phyloP scores from a whole-genome alignment of 2,113 vertebrate species.

The Antigone vipio region DNA sequence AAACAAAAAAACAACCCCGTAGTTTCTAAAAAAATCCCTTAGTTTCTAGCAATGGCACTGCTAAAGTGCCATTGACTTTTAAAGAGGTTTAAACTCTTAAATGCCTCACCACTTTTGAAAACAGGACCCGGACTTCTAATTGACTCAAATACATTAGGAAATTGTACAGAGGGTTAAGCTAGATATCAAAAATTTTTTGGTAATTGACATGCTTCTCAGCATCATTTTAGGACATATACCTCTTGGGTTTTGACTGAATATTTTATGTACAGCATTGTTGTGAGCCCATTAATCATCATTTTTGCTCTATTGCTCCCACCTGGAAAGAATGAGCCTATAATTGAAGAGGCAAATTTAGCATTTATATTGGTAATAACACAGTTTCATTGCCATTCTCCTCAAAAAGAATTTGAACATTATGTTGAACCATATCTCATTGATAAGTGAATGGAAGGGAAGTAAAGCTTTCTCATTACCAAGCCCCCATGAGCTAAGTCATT shows the following conservation, averaged over 20 bases:
- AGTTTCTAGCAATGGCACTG: not conserved
- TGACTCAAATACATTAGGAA: not conserved
- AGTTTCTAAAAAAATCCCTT: not conserved
- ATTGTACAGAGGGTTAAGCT: not conserved
- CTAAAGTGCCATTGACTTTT: not conserved
- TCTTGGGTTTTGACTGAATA: not conserved
- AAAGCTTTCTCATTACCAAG: not conserved
- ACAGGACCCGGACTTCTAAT: not conserved
- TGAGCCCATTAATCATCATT: constrained; percentile 1
- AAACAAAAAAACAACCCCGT: not conserved
- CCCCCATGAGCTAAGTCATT: not conserved
- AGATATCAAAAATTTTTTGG: not conserved
- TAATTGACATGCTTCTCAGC: not conserved
- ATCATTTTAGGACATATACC: not conserved
- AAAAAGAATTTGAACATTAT: not conserved
- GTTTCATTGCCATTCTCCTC: not conserved
- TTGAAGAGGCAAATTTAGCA: constrained; percentile 41
- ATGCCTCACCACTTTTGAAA: not conserved
- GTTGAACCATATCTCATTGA: not conserved
- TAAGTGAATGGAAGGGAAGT: constrained; percentile 3
- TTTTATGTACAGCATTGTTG: not conserved
- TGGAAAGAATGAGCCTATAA: constrained; percentile 25
- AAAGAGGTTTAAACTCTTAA: not conserved
- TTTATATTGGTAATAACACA: constrained; percentile 25
- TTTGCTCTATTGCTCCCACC: not conserved